phyloP scores from a whole-genome alignment of 2,888 invertebrate species.

The Panopea generosa region DNA sequence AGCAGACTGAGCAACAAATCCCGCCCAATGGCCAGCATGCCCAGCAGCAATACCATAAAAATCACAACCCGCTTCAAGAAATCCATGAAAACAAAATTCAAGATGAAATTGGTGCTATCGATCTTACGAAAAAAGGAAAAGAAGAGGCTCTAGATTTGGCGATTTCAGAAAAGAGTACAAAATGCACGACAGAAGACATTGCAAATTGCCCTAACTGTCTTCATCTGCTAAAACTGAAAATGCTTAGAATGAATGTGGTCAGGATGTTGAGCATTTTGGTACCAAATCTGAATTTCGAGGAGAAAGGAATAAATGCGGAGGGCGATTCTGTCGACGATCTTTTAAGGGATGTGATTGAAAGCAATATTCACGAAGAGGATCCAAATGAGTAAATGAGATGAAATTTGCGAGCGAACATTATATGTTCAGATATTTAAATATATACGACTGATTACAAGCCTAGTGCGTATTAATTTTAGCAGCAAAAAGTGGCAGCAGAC shows the following conservation, averaged over 20 bases:
- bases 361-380: constrained; percentile 81
- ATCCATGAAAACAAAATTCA: constrained; percentile 67
- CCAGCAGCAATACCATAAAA: constrained; percentile 52
- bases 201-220: constrained; percentile 74
- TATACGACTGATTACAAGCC: too few species aligned
- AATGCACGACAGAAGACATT: constrained; percentile 48
- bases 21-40: constrained; percentile 22
- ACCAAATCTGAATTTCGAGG: constrained; percentile 83
- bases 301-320: constrained; percentile 83
- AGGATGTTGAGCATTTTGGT: constrained; percentile 84
- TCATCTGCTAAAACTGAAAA: constrained; percentile 79
- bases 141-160: constrained; percentile 60
- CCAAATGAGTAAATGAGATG: constrained; percentile 33
- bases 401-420: not conserved
- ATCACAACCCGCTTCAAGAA: constrained; percentile 67
- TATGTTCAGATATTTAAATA: too few species aligned
- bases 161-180: constrained; percentile 54
- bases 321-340: constrained; percentile 84
- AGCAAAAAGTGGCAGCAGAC: constrained; percentile 35
- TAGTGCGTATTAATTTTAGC: constrained; percentile 17
- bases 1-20: constrained; percentile 20
- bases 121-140: constrained; percentile 74
- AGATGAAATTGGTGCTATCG: constrained; percentile 76
- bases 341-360: constrained; percentile 83
- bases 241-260: constrained; percentile 82